Conservation (phyloP, 2,888 invertebrate species). For the Dorcus parallelipipedus region DNA sequence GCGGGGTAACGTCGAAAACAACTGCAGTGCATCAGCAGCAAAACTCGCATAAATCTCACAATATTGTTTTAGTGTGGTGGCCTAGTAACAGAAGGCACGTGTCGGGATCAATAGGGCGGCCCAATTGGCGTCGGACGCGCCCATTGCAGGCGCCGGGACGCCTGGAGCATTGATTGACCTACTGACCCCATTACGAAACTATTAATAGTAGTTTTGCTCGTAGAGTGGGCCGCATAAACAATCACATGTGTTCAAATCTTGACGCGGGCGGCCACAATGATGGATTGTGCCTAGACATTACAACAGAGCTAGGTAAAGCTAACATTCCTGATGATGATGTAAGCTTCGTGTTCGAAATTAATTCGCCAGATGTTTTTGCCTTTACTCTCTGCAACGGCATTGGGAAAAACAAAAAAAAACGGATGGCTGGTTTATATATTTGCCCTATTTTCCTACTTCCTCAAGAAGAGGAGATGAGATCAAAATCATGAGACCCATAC, state of each 20-base stretch:
- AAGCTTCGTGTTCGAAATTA: no score
- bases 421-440: no score
- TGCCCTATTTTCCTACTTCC: no score
- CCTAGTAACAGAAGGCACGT: slow-evolving; percentile 23
- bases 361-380: no score
- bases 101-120: slow-evolving; percentile 29
- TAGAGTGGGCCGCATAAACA: slow-evolving; percentile 23
- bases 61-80: slow-evolving; percentile 19
- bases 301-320: background rate
- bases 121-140: slow-evolving; percentile 31
- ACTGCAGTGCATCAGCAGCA: slow-evolving; percentile 20
- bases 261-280: background rate
- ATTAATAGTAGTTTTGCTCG: slow-evolving; percentile 25
- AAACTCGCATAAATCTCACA: slow-evolving; percentile 16
- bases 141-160: slow-evolving; percentile 33
- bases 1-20: slow-evolving; percentile 2
- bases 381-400: no score
- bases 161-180: slow-evolving; percentile 34
- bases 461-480: no score
- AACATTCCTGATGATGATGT: no score
- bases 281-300: background rate
- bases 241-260: slow-evolving; percentile 14
- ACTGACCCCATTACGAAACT: slow-evolving; percentile 30
- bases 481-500: no score
- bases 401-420: no score